Evolutionary conservation across 37 sponge, comb jelly and placozoan genomes (phyloP).

Genomic region (Aphrocallistes beatrix): DNA sequence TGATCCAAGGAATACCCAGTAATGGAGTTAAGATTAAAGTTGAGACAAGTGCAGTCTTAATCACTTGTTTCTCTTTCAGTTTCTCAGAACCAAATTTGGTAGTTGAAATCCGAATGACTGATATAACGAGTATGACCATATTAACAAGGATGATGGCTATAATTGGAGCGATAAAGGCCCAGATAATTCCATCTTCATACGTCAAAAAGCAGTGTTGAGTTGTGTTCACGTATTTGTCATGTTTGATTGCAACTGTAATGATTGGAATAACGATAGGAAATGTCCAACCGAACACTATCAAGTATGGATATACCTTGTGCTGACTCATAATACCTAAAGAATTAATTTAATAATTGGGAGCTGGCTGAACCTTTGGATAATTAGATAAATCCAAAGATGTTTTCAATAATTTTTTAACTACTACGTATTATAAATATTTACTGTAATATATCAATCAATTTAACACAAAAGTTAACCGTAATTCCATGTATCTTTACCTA

Average conservation of each 20-base stretch:
- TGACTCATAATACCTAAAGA: neutral
- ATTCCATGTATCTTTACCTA: neutral
- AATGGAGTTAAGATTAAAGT: neutral
- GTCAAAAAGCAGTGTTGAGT: neutral
- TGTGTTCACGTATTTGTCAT: neutral
- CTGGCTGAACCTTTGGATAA: too few species aligned
- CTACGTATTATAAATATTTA: too few species aligned
- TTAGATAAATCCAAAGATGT: too few species aligned
- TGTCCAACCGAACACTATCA: neutral
- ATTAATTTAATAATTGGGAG: too few species aligned
- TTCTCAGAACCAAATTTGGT: neutral
- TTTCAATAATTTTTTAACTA: too few species aligned
- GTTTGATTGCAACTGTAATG: neutral
- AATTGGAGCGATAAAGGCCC: neutral
- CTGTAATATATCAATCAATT: too few species aligned
- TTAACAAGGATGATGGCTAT: neutral
- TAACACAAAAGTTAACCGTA: too few species aligned
- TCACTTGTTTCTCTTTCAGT: neutral
- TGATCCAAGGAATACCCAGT: neutral
- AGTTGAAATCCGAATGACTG: neutral
- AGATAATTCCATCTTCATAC: slow-evolving; percentile 3
- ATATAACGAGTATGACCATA: neutral
- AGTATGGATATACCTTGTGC: neutral
- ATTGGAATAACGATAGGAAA: neutral
- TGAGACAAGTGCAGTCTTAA: neutral